Evolutionary conservation across 2,797 vertebrate genomes (phyloP).

Genomic region (Danio albolineatus): DNA sequence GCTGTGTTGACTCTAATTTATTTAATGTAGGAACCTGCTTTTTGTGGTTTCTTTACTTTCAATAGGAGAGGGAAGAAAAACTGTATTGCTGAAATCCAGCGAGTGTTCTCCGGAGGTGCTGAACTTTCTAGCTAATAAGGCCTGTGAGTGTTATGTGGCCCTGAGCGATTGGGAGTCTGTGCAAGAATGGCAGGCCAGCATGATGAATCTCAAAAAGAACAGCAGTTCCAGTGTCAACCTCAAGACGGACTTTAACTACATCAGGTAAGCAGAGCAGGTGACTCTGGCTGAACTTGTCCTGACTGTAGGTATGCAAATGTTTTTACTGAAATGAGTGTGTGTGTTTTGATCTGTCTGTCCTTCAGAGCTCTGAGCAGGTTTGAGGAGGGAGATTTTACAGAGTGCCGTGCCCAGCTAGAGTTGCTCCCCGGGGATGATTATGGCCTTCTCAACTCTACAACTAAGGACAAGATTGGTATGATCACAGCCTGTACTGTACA

Average conservation of each 20-base stretch:
- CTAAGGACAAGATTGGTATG: constrained; percentile 95
- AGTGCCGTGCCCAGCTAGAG: constrained; percentile 91
- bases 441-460: constrained; percentile 83
- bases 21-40: neutral
- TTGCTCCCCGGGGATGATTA: constrained; percentile 96
- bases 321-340: constrained; percentile 15
- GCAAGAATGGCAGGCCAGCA: constrained; percentile 93
- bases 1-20: neutral
- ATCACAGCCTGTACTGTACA: neutral
- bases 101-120: constrained; percentile 94
- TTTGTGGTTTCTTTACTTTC: neutral
- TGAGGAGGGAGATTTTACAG: constrained; percentile 89
- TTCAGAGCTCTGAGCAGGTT: constrained; percentile 91
- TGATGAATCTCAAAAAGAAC: constrained; percentile 88
- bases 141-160: constrained; percentile 93
- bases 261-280: constrained; percentile 78
- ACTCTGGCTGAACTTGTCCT: neutral
- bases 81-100: constrained; percentile 88
- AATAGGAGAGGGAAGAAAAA: constrained; percentile 91
- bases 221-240: constrained; percentile 85
- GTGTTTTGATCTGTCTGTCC: constrained; percentile 24
- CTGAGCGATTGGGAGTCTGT: constrained; percentile 94
- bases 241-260: constrained; percentile 95
- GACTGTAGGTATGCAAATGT: neutral
- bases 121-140: constrained; percentile 95